Conservation (phyloP, 2,888 invertebrate species). For the Nomada fucata region DNA sequence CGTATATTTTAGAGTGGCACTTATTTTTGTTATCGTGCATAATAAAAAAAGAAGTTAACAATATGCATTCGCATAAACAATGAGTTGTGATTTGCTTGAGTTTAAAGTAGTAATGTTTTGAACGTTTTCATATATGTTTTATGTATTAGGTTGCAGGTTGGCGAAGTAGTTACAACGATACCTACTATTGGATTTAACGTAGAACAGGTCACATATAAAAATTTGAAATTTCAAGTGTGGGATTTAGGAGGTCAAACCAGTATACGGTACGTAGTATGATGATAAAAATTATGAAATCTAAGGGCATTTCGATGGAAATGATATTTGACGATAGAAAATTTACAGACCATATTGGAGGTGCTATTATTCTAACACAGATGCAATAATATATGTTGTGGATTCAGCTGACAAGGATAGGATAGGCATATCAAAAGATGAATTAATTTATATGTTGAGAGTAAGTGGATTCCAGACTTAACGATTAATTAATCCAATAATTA, state of each 20-base stretch:
- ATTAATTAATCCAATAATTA: not conserved
- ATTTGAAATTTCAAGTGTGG: conserved; percentile 99
- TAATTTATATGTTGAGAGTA: conserved; percentile 98
- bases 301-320: not conserved
- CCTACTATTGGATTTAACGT: conserved; percentile 99
- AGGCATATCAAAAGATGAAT: conserved; percentile 99
- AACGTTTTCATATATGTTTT: conserved; percentile 15
- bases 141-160: conserved; percentile 92
- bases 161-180: conserved; percentile 99
- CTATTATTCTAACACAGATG: conserved; percentile 99
- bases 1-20: not conserved
- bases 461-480: conserved; percentile 78
- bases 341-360: conserved; percentile 99
- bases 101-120: no score
- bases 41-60: conserved; percentile 14
- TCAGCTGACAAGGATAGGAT: conserved; percentile 99
- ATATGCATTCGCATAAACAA: not conserved
- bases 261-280: conserved; percentile 89
- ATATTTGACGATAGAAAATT: conserved; percentile 65
- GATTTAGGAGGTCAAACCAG: conserved; percentile 99
- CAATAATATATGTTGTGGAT: conserved; percentile 99
- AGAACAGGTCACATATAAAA: conserved; percentile 99
- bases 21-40: conserved; percentile 5
- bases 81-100: not conserved
- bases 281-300: no score